Base-by-base conservation (phyloP, 2,888 invertebrate species). In the Megamerina dolium region DNA sequence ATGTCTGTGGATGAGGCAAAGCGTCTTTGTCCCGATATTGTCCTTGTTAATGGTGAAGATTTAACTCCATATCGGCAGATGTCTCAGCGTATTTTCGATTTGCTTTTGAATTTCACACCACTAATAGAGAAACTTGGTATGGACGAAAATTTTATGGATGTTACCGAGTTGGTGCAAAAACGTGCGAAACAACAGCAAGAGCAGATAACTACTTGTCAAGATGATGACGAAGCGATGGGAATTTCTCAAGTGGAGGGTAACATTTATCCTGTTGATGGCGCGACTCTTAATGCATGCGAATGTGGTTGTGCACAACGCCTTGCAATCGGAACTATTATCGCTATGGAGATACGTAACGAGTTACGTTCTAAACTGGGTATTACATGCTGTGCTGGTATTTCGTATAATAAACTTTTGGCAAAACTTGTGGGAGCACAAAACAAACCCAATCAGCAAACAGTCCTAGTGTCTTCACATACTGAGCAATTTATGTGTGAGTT, bases 121-220 rank as follows among this genome's bases (percentile, higher is more conserved):
- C 72, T 79, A 37, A 86, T 89, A 0, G 90, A 91, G 67, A 80
- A 87, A 60, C 74, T 90, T 41, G 89, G 90, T 12, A 77, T 90
- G 61, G 90, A 91, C 71, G 91, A 91, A 66, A 88, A 87, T 65
- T 90, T 77, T 67, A 74, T 90, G 56, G 90, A 91, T 73, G 82
- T 89, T 51, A 83, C 86, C 51, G 76, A 75, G 66, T 57, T 68
- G 74, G 64, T 77, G 14, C 43, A 56, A 56, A 54, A 32, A 37
- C 58, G 53, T 34, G 61, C 53, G 46, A 50, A 52, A 27, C 42
- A 48, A 23, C 43, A 50, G 27, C 43, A 45, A 32, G 12, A 19
- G 20, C 19, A 13, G 12, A 8, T 5, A 6, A 12, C 14, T 17
- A 33, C 5, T 17, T 8, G 16, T 5, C 50, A 52, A 14, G 46